Percentiles rank a stretch among this genome's conserved stretches.
These are phyloP conservation scores for Crotalus viridis DNA, from an alignment of 2,113 vertebrate genomes.

Conservation along the genomic window DNA sequence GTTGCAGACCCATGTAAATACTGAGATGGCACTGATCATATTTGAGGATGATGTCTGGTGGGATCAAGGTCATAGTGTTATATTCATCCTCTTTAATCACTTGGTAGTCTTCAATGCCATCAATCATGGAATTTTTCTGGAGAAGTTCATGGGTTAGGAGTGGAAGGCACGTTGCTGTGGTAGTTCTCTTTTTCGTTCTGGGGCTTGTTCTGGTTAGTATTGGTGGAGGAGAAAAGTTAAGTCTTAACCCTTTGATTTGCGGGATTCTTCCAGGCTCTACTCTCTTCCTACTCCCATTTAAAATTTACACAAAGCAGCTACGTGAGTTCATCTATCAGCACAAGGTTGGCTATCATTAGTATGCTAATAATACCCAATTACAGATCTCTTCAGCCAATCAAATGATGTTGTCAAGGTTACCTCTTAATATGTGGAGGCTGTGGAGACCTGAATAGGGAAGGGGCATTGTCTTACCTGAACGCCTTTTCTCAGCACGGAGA, in stretches of 20 bases:
- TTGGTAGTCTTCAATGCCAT: not conserved
- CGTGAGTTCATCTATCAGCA: not conserved
- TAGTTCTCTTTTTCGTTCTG: not conserved
- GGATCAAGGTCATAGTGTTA: not conserved
- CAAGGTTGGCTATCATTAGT: not conserved
- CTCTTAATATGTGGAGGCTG: not conserved
- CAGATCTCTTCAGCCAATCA: not conserved
- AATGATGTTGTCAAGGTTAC: not conserved
- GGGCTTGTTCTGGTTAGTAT: not conserved
- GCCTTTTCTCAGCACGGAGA: too few species aligned
- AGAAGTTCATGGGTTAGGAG: not conserved
- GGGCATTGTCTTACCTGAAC: too few species aligned
- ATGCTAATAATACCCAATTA: not conserved
- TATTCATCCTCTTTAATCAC: not conserved
- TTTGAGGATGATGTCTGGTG: not conserved
- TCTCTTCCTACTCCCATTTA: not conserved
- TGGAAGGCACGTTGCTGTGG: not conserved
- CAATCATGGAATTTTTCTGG: not conserved
- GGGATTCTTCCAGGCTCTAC: not conserved
- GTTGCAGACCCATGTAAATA: not conserved
- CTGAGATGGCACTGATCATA: not conserved
- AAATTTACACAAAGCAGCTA: not conserved
- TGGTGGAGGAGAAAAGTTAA: not conserved
- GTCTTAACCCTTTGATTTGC: not conserved
- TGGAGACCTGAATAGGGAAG: not conserved